Base-by-base conservation (phyloP, 2,888 invertebrate genomes). In the Uloborus plumipes region DNA sequence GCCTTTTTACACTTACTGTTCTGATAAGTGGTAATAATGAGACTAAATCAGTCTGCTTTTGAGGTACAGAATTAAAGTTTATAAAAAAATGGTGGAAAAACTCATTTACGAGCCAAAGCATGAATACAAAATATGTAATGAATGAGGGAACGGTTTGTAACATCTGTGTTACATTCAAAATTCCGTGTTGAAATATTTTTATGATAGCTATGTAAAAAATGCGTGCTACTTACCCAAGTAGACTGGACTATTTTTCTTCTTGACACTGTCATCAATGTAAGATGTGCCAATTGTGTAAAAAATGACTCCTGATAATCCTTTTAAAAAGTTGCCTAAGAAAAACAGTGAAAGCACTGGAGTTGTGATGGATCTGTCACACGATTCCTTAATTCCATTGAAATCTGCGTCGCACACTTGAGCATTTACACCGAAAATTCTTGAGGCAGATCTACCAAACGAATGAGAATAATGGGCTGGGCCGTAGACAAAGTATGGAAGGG, bases 211-310 rank as follows among this genome's bases (percentile, higher is more conserved):
- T 7, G 7, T 11, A 39, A 39, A 2, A 39, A 11, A 39, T 15
- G n/a, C 20, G n/a, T 18, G 15, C 9, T 81, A 72, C 80, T 75
- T 61, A 66, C 85, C 84, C 1, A 85, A 26, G 62, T 86, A 86
- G 14, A 85, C 16, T 11, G 86, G 79, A 15, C 84, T 84, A 59
- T 86, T 83, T 69, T 86, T 86, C 81, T 86, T 86, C 50, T 84
- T 78, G 4, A 86, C 74, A 26, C 75, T 86, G 50, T 86, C 86
- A 73, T 86, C 86, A 16, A 86, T 65, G 31, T 84, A 86, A 0
- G 86, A 74, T n/a, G 85, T 84, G 13, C 86, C 86, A 9, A 86
- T 77, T 1, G 85, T 75, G 26, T 86, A 85, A 65, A 71, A 86
- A 9, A 81, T 81, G 9, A 85, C 82, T 14, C 84, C 70, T 4